Percentiles rank a stretch among this genome's conserved stretches.
phyloP scores from a whole-genome alignment of 2,113 vertebrate genomes.

The Pseudonaja textilis region DNA sequence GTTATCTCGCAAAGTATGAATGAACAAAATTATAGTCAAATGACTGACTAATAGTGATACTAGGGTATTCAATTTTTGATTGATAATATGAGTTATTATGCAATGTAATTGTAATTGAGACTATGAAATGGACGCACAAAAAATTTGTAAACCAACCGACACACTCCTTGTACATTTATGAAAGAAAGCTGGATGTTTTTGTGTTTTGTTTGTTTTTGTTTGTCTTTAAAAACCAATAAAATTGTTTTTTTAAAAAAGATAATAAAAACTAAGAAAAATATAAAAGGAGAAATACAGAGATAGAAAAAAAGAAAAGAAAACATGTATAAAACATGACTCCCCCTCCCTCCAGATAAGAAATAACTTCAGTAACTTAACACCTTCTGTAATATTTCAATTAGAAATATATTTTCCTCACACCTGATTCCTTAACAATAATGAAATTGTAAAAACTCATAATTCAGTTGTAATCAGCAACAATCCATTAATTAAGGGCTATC shows the following conservation, averaged over 20 bases:
- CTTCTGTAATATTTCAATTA: neutral
- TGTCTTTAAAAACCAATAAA: too few relatives aligned
- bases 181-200: too few relatives aligned
- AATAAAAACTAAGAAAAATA: neutral
- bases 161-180: too few relatives aligned
- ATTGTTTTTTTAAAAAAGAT: neutral
- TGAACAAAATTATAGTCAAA: too few relatives aligned
- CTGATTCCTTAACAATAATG: neutral
- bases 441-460: neutral
- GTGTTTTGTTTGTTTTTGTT: too few relatives aligned
- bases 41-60: too few relatives aligned
- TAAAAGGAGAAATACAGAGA: neutral
- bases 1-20: too few relatives aligned
- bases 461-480: neutral
- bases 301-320: neutral
- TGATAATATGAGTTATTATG: too few relatives aligned
- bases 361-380: neutral
- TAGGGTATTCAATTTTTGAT: too few relatives aligned
- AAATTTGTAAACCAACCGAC: too few relatives aligned
- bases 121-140: too few relatives aligned
- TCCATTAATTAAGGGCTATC: neutral
- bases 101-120: too few relatives aligned
- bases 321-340: neutral
- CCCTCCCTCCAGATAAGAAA: neutral
- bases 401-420: neutral